Conservation (phyloP, 2,797 vertebrate species). For the Buphagus erythrorhynchus region DNA sequence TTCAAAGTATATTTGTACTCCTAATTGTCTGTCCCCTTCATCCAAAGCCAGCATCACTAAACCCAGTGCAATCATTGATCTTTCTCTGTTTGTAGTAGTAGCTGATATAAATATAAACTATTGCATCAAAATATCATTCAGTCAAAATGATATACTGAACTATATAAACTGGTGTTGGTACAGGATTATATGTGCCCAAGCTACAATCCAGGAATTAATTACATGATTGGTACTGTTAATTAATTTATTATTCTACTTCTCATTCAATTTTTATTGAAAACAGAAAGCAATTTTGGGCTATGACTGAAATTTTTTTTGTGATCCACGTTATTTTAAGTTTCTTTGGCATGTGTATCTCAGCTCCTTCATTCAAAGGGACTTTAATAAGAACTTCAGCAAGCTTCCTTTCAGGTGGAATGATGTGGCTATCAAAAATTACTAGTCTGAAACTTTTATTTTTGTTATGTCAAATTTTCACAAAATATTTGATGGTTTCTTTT, state of each 20-base stretch:
- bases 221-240: background rate
- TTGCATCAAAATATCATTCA: background rate
- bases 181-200: background rate
- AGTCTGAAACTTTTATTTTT: background rate
- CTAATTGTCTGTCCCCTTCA: background rate
- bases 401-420: background rate
- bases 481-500: background rate
- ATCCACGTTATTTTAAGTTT: background rate
- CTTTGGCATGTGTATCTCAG: background rate
- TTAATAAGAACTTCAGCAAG: background rate
- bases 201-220: background rate
- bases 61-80: background rate
- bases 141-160: background rate
- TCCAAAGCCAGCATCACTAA: background rate
- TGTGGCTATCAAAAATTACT: background rate
- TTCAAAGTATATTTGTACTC: background rate
- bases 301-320: background rate
- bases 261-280: background rate
- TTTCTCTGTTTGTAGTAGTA: background rate
- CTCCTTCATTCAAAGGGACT: background rate
- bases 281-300: background rate
- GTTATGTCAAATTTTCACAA: background rate
- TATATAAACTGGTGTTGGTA: background rate
- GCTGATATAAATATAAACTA: background rate
- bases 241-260: background rate